Evolutionary conservation across 2,113 vertebrate genomes (phyloP), one percentile per base, ranked within the genome.

Genomic region (Ochotona princeps): DNA sequence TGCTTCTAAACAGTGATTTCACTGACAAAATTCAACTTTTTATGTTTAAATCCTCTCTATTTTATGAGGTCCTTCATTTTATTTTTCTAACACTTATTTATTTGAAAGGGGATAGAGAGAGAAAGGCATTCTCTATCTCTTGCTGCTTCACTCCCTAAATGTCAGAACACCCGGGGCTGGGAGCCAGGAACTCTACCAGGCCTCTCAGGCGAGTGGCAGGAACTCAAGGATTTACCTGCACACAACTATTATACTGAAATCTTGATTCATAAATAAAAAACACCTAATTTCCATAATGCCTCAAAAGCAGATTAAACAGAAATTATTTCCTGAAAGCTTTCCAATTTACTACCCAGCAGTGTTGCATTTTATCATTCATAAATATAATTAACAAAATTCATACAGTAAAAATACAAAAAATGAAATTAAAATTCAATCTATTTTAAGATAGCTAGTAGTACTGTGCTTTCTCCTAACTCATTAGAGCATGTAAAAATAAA

Each of bases 221-320:
- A 44, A 44, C 38, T 44, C 38, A 44, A 44, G 38, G 54, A 57
- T 5, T 86, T 60, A 85, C 15, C 4, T 73, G 18, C 44, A 21
- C 20, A 47, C 14, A 69, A 76, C 21, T 87, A 66, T 75, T 65
- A 92, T 12, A 66, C 7, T 65, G 92, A 95, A 83, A 78, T 72
- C 35, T 75, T 82, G 89, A 89, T 72, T 90, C 47, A 4, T 38
- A 76, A 95, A 94, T 83, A 51, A 72, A 12, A 83, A 86, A 17
- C 30, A 81, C 35, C 18, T n/a, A 80, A 87, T 44, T 9, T 84
- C 13, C 32, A 80, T 28, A 57, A 23, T 57, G 11, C n/a, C 49
- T 91, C 38, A 70, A 93, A 93, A 89, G 44, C 67, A 89, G 4
- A 65, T 66, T n/a, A 92, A 94, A 83, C 51, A 86, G 7, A 94